Percentiles rank a stretch among this genome's conserved stretches.
These are phyloP conservation scores for Eremophila alpestris DNA, from an alignment of 2,797 vertebrate genomes.

Conservation along the genomic window DNA sequence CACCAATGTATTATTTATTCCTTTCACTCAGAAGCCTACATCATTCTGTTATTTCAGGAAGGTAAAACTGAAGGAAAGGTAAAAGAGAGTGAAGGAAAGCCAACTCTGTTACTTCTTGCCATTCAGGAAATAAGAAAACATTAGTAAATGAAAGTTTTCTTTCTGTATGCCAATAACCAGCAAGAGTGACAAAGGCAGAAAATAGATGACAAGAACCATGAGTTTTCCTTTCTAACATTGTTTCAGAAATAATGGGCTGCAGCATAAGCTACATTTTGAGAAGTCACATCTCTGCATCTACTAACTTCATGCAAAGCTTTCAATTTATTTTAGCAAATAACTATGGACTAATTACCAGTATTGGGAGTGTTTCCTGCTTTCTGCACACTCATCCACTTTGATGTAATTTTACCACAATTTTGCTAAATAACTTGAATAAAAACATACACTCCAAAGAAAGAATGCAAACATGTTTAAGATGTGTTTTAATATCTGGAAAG, in stretches of 20 bases:
- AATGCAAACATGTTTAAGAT: background rate
- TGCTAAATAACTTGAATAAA: background rate
- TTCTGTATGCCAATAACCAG: background rate
- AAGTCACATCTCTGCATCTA: background rate
- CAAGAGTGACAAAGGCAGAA: background rate
- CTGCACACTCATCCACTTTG: background rate
- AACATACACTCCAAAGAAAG: background rate
- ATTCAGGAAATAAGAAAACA: background rate
- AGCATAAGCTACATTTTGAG: background rate
- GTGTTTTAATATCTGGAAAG: background rate
- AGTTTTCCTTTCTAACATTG: background rate
- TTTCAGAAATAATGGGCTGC: background rate
- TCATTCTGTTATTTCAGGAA: fast-evolving
- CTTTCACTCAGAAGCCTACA: background rate
- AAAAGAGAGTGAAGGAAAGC: background rate
- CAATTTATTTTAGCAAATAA: background rate
- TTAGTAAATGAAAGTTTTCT: background rate
- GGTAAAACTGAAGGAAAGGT: background rate
- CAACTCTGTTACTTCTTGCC: background rate
- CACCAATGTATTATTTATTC: background rate
- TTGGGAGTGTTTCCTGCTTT: background rate
- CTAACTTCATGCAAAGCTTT: background rate
- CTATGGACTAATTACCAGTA: background rate
- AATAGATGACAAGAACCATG: background rate
- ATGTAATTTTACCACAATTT: background rate